Conservation (phyloP, 2,888 invertebrate genomes). For the Cetonia aurata region DNA sequence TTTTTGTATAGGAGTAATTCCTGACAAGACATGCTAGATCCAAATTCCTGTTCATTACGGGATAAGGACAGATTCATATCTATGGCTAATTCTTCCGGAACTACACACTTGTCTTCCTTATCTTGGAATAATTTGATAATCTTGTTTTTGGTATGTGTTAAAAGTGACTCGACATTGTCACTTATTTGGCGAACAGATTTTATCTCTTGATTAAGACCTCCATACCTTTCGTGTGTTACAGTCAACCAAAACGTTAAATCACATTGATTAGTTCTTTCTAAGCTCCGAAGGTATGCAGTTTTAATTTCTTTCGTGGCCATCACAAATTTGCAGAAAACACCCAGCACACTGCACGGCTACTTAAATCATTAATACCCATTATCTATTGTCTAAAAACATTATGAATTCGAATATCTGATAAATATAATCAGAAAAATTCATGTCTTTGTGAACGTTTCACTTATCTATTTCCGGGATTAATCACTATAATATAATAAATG, state of each 20-base stretch:
- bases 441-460: too few relatives aligned
- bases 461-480: too few relatives aligned
- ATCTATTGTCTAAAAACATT: too few relatives aligned
- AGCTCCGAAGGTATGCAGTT: conserved; percentile 49
- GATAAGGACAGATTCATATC: conserved; percentile 49
- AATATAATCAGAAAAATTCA: too few relatives aligned
- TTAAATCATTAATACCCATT: too few relatives aligned
- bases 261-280: conserved; percentile 46
- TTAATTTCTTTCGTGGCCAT: conserved; percentile 23
- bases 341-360: not conserved
- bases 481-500: too few relatives aligned
- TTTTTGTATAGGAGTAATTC: conserved; percentile 48
- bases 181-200: conserved; percentile 48
- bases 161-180: conserved; percentile 50
- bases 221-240: conserved; percentile 42
- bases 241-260: conserved; percentile 51
- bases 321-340: not conserved
- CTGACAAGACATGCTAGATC: conserved; percentile 43
- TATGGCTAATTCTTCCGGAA: conserved; percentile 11
- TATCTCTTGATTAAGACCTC: conserved; percentile 49
- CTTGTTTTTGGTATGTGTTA: conserved; percentile 52
- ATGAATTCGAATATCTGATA: too few relatives aligned
- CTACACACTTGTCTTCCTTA: conserved; percentile 15
- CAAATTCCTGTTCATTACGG: conserved; percentile 43
- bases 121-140: conserved; percentile 48